Conservation (phyloP, 2,113 vertebrate genomes). For the Sigmodon hispidus region DNA sequence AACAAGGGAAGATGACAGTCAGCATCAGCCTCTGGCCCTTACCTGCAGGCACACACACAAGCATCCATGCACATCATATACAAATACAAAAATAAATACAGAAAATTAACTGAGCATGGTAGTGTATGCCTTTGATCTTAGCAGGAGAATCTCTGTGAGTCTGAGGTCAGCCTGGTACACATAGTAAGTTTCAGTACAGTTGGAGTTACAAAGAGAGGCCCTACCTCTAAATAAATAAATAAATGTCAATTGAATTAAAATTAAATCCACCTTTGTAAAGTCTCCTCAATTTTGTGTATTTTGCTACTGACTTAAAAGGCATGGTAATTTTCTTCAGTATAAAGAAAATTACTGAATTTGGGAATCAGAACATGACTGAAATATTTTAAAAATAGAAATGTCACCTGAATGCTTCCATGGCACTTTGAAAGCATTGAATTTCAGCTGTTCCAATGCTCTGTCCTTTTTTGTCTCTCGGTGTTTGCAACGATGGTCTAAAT, state of each 20-base stretch:
- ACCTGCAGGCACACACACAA: background rate
- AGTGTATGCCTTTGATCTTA: background rate
- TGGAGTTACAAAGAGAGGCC: background rate
- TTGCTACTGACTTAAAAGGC: background rate
- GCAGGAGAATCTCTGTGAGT: background rate
- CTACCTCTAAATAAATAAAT: background rate
- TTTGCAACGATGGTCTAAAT: background rate
- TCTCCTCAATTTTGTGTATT: background rate
- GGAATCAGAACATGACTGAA: background rate
- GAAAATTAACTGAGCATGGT: background rate
- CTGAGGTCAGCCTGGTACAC: background rate
- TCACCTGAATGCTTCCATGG: background rate
- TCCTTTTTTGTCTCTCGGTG: background rate
- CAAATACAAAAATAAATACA: background rate
- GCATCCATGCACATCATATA: background rate
- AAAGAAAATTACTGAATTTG: too few relatives aligned
- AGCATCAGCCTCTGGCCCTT: background rate
- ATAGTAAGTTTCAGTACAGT: background rate
- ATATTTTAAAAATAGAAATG: background rate
- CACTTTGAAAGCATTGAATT: background rate
- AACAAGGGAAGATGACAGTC: too few relatives aligned
- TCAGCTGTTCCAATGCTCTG: background rate
- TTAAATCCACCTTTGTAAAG: conserved; percentile 18
- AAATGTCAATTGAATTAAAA: background rate
- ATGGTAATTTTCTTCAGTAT: background rate